Conservation (phyloP, 1,140 invertebrate species). For the Neoseiulus cucumeris region DNA sequence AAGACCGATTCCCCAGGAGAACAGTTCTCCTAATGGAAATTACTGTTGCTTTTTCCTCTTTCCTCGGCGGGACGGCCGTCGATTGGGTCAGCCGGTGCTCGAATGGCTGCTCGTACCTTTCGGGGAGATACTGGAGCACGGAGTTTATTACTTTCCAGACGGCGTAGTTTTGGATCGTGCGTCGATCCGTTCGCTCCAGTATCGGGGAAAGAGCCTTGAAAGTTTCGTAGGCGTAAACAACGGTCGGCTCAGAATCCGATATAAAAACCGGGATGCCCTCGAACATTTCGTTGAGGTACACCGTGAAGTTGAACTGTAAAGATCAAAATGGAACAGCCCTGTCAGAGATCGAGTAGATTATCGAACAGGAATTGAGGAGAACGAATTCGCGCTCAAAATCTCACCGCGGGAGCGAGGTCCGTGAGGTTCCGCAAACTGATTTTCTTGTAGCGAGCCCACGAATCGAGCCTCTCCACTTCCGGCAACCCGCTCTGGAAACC, state of each 20-base stretch:
- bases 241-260: neutral
- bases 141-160: neutral
- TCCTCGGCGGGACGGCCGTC: no score
- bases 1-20: no score
- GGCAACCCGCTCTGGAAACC: neutral
- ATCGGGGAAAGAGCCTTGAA: neutral
- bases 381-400: neutral
- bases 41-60: no score
- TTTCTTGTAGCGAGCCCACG: neutral
- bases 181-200: neutral
- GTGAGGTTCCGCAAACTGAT: neutral
- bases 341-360: no score
- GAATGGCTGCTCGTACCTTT: neutral
- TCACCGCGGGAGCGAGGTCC: neutral
- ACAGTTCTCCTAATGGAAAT: no score
- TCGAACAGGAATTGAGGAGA: no score
- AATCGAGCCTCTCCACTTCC: neutral
- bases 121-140: neutral
- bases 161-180: neutral
- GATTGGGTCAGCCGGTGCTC: neutral
- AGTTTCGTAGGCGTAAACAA: neutral
- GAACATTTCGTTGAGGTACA: neutral
- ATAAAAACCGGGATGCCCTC: neutral
- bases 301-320: conserved; percentile 4
- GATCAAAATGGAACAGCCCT: no score